Evolutionary conservation across 2,797 vertebrate genomes (phyloP).

Genomic region (Sciaenops ocellatus): DNA sequence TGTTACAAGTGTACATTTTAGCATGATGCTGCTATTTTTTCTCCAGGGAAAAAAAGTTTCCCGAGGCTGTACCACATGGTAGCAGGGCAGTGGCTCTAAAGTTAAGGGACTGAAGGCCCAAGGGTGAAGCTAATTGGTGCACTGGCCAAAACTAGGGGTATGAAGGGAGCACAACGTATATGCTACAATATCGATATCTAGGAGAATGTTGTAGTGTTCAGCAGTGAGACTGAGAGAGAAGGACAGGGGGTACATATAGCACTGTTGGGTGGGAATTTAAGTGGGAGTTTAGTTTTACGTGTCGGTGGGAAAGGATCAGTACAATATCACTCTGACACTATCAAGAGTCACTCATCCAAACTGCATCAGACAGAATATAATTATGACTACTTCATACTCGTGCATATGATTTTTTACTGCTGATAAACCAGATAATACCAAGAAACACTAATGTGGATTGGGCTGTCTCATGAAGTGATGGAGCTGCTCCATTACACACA

Average conservation of each 20-base stretch:
- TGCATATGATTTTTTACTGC: slow-evolving; percentile 4
- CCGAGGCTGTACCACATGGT: slow-evolving; percentile 10
- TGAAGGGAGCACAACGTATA: slow-evolving; percentile 3
- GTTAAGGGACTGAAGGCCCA: slow-evolving; percentile 19
- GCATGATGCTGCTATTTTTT: not conserved
- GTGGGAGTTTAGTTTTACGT: slow-evolving; percentile 2
- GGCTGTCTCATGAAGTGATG: slow-evolving; percentile 46
- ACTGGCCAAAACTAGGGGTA: slow-evolving; percentile 20
- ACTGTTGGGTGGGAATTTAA: slow-evolving; percentile 5
- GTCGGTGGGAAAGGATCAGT: not conserved
- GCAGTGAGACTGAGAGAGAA: not conserved
- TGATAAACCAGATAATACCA: slow-evolving; percentile 24
- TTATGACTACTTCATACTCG: slow-evolving; percentile 5
- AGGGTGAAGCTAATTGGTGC: slow-evolving; percentile 54
- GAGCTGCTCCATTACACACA: slow-evolving; percentile 51
- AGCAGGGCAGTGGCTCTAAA: slow-evolving; percentile 7
- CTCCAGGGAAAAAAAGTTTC: slow-evolving; percentile 5
- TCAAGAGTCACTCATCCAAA: slow-evolving; percentile 11
- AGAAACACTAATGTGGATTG: slow-evolving; percentile 31
- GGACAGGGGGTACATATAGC: not conserved
- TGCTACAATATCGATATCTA: slow-evolving; percentile 29
- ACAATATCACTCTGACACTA: slow-evolving; percentile 2
- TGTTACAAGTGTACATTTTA: not conserved
- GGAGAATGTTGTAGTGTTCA: not conserved
- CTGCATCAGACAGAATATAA: slow-evolving; percentile 12